phyloP scores from a whole-genome alignment of 2,113 vertebrate genomes.

The Perca flavescens region DNA sequence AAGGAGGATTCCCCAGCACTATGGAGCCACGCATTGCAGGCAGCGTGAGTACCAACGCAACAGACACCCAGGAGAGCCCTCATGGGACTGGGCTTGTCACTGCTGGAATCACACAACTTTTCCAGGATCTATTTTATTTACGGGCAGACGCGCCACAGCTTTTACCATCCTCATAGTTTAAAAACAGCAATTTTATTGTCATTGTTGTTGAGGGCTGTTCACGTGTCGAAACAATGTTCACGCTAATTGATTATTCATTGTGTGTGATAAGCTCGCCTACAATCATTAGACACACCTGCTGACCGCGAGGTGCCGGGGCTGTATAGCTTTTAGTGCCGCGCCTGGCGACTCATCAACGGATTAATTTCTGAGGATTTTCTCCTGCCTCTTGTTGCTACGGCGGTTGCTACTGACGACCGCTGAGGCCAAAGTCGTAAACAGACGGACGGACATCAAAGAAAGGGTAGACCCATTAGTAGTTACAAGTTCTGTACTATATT shows the following conservation, averaged over 20 bases:
- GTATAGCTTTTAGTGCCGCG: constrained; percentile 41
- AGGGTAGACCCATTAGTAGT: background rate
- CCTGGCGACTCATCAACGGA: constrained; percentile 67
- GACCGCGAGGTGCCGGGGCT: constrained; percentile 32
- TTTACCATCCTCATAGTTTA: background rate
- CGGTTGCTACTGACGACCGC: constrained; percentile 83
- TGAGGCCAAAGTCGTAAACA: constrained; percentile 68
- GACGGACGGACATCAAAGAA: constrained; percentile 28
- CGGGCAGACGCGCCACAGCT: constrained; percentile 1
- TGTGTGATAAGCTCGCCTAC: background rate
- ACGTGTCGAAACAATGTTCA: background rate
- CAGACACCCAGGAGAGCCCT: constrained; percentile 52
- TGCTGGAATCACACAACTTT: constrained; percentile 71
- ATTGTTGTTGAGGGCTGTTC: constrained; percentile 1
- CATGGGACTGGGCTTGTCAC: constrained; percentile 55
- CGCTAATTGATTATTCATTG: constrained; percentile 23
- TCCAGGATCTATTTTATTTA: constrained; percentile 52
- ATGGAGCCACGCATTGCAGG: constrained; percentile 80
- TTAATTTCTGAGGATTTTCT: constrained; percentile 75
- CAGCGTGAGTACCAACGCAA: constrained; percentile 76
- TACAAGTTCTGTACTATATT: constrained; percentile 28
- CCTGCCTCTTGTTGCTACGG: constrained; percentile 75
- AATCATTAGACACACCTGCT: constrained; percentile 45
- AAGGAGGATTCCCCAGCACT: constrained; percentile 70
- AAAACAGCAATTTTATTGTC: background rate